Evolutionary conservation across 1,140 invertebrate species (phyloP).

Genomic region (Plodia interpunctella): DNA sequence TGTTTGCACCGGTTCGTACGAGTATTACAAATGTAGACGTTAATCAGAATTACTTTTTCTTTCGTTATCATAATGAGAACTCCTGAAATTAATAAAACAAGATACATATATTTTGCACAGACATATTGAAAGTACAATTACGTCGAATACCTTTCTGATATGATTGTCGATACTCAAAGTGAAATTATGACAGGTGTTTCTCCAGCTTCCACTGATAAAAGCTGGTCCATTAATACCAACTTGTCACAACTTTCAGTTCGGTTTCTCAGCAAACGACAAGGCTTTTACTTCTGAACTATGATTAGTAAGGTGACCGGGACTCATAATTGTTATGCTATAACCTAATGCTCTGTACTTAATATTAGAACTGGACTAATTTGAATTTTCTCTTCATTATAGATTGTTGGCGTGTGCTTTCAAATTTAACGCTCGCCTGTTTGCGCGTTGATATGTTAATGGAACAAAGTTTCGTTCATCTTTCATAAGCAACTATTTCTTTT

Average conservation of each 20-base stretch:
- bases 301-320: slow-evolving; percentile 6
- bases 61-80: too few relatives aligned
- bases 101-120: too few relatives aligned
- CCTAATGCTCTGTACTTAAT: neutral
- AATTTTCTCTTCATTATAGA: neutral
- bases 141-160: neutral
- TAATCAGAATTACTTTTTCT: too few relatives aligned
- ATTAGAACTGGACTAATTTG: neutral
- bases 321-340: neutral
- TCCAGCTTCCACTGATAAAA: neutral
- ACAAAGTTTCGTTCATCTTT: neutral
- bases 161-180: neutral
- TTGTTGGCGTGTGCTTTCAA: neutral
- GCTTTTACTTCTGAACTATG: slow-evolving; percentile 5
- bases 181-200: neutral
- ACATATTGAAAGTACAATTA: neutral
- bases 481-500: too few relatives aligned
- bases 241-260: neutral
- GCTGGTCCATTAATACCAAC: neutral
- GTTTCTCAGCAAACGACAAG: neutral
- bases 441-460: neutral
- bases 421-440: neutral
- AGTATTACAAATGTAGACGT: too few relatives aligned
- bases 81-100: too few relatives aligned
- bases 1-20: too few relatives aligned